Evolutionary conservation across 1,140 invertebrate genomes (phyloP).

Genomic region (Ephestia elutella): DNA sequence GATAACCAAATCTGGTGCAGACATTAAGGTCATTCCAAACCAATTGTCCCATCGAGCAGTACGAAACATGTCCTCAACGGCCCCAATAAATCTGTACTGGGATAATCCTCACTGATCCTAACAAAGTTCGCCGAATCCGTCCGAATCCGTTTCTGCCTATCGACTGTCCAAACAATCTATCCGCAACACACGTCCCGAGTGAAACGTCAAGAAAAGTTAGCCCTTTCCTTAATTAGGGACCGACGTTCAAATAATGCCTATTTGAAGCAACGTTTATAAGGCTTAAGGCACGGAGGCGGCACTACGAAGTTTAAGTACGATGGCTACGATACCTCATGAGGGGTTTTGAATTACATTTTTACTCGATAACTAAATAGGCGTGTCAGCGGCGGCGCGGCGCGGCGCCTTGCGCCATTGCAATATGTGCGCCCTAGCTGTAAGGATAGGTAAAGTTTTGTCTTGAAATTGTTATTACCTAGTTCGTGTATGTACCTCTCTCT

Average conservation of each 20-base stretch:
- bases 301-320: too few relatives aligned
- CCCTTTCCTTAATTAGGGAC: constrained; percentile 34
- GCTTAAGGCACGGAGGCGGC: constrained; percentile 21
- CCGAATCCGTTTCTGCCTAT: constrained; percentile 27
- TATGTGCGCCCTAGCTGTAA: too few relatives aligned
- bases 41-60: too few relatives aligned
- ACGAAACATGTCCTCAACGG: neutral
- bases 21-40: too few relatives aligned
- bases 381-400: too few relatives aligned
- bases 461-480: too few relatives aligned
- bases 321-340: neutral
- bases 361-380: too few relatives aligned
- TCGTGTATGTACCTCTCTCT: too few relatives aligned
- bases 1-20: too few relatives aligned
- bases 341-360: too few relatives aligned
- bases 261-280: constrained; percentile 41
- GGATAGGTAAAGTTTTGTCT: too few relatives aligned
- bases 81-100: constrained; percentile 1
- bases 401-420: too few relatives aligned
- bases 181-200: constrained; percentile 15
- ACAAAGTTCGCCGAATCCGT: constrained; percentile 25
- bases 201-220: constrained; percentile 38
- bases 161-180: constrained; percentile 35
- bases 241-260: constrained; percentile 35
- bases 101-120: constrained; percentile 13